These are phyloP conservation scores for Deroptyus accipitrinus DNA, from an alignment of 2,113 vertebrate species.

Conservation along the genomic window DNA sequence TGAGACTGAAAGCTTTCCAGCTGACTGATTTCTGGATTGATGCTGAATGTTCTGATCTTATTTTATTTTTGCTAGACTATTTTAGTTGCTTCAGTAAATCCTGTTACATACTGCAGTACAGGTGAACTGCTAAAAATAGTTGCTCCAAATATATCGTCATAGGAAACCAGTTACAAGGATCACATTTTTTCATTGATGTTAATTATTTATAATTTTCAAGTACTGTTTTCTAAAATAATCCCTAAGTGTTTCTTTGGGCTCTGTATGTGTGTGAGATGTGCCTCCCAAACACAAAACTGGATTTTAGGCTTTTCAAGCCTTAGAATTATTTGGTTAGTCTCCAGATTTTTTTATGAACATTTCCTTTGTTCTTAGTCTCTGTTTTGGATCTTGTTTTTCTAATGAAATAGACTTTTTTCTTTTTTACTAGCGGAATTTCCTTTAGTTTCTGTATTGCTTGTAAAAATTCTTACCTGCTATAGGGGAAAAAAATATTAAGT, in stretches of 20 bases:
- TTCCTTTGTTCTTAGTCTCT: neutral
- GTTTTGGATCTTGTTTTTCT: neutral
- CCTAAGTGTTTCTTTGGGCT: neutral
- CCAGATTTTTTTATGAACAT: neutral
- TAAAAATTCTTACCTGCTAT: neutral
- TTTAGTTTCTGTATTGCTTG: neutral
- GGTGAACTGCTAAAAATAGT: neutral
- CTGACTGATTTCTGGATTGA: neutral
- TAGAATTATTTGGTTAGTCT: neutral
- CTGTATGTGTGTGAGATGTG: neutral
- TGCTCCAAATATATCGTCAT: neutral
- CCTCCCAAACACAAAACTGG: neutral
- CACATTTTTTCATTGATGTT: accelerated
- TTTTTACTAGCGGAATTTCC: neutral
- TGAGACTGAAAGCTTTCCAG: slow-evolving; percentile 33
- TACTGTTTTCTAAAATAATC: neutral
- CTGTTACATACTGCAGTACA: neutral
- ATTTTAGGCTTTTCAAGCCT: neutral
- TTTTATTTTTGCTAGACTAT: neutral
- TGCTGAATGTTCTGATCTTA: neutral
- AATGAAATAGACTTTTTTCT: neutral
- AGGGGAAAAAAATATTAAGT: neutral
- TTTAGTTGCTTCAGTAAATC: slow-evolving; percentile 8
- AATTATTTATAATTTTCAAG: neutral
- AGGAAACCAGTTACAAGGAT: neutral